Base-by-base conservation (phyloP, 2,888 invertebrate genomes). In the Pimpla rufipes region DNA sequence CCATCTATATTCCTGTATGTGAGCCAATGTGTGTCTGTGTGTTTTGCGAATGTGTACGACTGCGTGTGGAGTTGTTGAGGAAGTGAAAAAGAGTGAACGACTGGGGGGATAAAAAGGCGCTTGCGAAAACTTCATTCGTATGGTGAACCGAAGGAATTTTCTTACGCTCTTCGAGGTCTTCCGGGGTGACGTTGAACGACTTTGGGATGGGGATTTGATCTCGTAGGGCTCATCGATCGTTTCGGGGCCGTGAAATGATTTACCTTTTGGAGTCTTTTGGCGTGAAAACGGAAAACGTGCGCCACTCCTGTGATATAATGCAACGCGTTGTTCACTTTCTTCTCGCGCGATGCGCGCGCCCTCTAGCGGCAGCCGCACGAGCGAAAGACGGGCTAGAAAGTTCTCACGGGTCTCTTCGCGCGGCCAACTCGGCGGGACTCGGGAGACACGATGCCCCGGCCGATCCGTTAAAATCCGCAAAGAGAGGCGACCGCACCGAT, bases 321-420 rank as follows among this genome's bases (percentile, higher is more conserved):
- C 23, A 11, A 57, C 45, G 35, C 29, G 29, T 35, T 16, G n/a
- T 18, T 57, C 29, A 73, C 73, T 73, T 73, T 73, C 73, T 45
- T 73, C 57, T 73, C 59, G 57, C 23, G 71, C 23, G 29, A 29
- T 29, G 57, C 45, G 29, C 45, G 18, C 29, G 45, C 29, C 18
- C n/a, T n/a, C n/a, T n/a, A n/a, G 18, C 45, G 8, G 35, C 11
- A 18, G 37, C n/a, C 21, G 7, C 45, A 59, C 10, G 37, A n/a
- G 18, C 29, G 16, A 29, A 45, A 59, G 40, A 40, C 55, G 40
- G 59, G 77, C 67, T 75, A 79, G 79, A 81, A 84, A 79, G 84
- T 81, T 84, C 84, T 81, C 84, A 84, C 84, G 84, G 81, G 29
- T 73, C 66, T 74, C 62, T 62, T 62, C 37, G 73, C 55, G 78